These are phyloP conservation scores for Dioctria rufipes DNA, from an alignment of 2,888 invertebrate genomes.

Conservation along the genomic window DNA sequence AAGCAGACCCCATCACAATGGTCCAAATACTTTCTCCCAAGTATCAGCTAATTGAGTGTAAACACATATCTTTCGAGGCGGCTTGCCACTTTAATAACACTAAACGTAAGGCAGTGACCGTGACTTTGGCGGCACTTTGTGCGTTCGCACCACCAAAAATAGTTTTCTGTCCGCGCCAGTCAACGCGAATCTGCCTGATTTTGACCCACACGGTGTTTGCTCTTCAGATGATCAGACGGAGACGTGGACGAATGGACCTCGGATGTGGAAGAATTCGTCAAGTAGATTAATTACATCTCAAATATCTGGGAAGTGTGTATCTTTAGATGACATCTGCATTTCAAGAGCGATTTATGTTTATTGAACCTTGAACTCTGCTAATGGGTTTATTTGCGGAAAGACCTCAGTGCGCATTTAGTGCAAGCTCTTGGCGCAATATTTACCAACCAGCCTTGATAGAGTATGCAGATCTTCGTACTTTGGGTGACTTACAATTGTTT, in stretches of 20 bases:
- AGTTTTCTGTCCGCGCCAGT: constrained; percentile 19
- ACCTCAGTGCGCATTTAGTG: neutral
- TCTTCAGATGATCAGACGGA: constrained; percentile 5
- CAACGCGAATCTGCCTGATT: constrained; percentile 9
- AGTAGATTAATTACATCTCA: constrained; percentile 31
- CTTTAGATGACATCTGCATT: neutral
- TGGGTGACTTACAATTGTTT: no score
- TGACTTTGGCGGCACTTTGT: constrained; percentile 54
- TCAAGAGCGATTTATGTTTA: neutral
- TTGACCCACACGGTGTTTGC: constrained; percentile 1
- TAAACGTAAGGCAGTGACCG: constrained; percentile 47
- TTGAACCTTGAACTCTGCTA: constrained; percentile 12
- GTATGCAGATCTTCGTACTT: no score
- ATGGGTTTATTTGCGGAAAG: constrained; percentile 2
- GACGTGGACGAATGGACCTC: neutral
- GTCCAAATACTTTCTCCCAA: constrained; percentile 45
- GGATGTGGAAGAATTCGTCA: constrained; percentile 24
- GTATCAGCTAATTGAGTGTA: constrained; percentile 16
- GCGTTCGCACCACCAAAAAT: constrained; percentile 16
- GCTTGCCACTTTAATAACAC: constrained; percentile 16
- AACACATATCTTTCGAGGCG: constrained; percentile 2
- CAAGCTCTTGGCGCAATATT: no score
- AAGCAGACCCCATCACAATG: constrained; percentile 7
- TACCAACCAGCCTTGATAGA: no score
- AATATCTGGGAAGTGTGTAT: neutral